Percentiles rank a stretch among this genome's conserved stretches.
Evolutionary conservation across 2,888 invertebrate species (phyloP).

Genomic region (Lepidochitona cinerea): DNA sequence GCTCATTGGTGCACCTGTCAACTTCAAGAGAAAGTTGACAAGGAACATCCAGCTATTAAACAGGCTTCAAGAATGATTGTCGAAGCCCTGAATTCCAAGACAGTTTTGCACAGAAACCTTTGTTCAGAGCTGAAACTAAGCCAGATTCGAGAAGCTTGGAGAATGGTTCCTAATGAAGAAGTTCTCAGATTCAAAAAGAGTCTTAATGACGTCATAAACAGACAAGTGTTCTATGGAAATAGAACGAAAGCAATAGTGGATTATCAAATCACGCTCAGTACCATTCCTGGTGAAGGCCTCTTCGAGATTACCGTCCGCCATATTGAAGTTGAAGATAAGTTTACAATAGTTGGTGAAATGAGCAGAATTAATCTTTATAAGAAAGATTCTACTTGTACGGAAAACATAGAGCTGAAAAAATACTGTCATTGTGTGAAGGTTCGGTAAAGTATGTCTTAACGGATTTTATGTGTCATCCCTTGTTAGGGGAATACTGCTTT

Average conservation of each 20-base stretch:
- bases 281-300: constrained; percentile 79
- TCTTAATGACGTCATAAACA: constrained; percentile 67
- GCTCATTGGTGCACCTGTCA: constrained; percentile 93
- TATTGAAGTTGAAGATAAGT: constrained; percentile 63
- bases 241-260: constrained; percentile 35
- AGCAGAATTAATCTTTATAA: constrained; percentile 71
- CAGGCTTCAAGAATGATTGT: constrained; percentile 77
- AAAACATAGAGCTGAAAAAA: constrained; percentile 52
- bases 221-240: constrained; percentile 37
- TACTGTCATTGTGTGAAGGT: constrained; percentile 66
- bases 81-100: constrained; percentile 75
- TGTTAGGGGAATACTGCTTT: too few relatives aligned
- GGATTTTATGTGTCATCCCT: too few relatives aligned
- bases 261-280: constrained; percentile 77
- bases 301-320: constrained; percentile 86
- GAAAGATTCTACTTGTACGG: constrained; percentile 68
- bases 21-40: constrained; percentile 75
- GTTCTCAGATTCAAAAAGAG: constrained; percentile 40
- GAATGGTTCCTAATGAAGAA: constrained; percentile 61
- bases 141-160: constrained; percentile 78
- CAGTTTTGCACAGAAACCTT: neutral
- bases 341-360: constrained; percentile 77
- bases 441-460: neutral
- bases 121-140: constrained; percentile 75
- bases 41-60: constrained; percentile 74